Base-by-base conservation (phyloP, 2,888 invertebrate genomes). In the Leptopilina drosophilae region DNA sequence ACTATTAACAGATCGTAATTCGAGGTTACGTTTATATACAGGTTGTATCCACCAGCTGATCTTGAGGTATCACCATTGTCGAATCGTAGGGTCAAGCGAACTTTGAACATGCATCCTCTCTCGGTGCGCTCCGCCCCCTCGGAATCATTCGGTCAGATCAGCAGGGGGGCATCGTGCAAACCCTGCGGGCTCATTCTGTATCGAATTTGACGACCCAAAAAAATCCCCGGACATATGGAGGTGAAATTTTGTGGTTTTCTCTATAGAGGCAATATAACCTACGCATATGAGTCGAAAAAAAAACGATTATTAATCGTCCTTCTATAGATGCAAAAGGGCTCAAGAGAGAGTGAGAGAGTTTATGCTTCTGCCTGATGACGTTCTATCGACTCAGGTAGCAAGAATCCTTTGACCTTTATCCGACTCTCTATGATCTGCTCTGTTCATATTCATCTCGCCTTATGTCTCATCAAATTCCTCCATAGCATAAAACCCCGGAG, bases 341-440 rank as follows among this genome's bases (percentile, higher is more conserved):
- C 81, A 65, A 78, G 77, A 76, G 20, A 20, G 20, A 20, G n/a
- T n/a, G 20, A 33, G 33, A 33, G 33, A 33, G 33, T 33, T 33
- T 33, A 33, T 33, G 33, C 81, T 78, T 78, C 81, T 82, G 33
- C 33, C 81, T 79, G 85, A 83, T 77, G 82, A 82, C 77, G 84
- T 81, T 82, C 84, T 84, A 82, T 82, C 84, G 82, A 83, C 88
- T 89, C 90, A 90, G 91, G 91, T 91, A 90, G 91, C 90, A 84
- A 80, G 83, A 84, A 86, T 89, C 87, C 88, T 89, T 88, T 90
- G 89, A 91, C 90, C 90, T 89, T 87, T 87, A 86, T 84, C 89
- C 88, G 88, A 84, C 85, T 85, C 87, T 87, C 88, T 86, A 85
- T 87, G 88, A 87, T 87, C 86, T 85, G 83, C 75, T 78, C 77